Evolutionary conservation across 1,140 invertebrate genomes (phyloP).

Genomic region (Listronotus bonariensis): DNA sequence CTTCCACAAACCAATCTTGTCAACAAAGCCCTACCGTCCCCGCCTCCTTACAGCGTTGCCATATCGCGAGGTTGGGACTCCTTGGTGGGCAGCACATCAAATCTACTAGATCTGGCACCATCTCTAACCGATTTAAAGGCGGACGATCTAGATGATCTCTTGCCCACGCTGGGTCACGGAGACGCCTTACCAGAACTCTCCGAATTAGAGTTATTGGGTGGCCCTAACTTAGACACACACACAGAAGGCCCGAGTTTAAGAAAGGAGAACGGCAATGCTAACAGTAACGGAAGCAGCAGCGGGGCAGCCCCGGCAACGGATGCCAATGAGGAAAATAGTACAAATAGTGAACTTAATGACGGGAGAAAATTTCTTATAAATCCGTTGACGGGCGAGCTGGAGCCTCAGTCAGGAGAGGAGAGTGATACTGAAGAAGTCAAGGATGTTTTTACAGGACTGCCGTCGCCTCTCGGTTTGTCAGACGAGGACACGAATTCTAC

Average conservation of each 20-base stretch:
- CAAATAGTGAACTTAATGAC: slow-evolving; percentile 54
- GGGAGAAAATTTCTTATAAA: slow-evolving; percentile 81
- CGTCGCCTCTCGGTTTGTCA: slow-evolving; percentile 46
- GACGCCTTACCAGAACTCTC: slow-evolving; percentile 49
- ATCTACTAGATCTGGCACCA: slow-evolving; percentile 51
- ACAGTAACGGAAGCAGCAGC: too few species aligned
- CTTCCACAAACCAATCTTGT: slow-evolving; percentile 17
- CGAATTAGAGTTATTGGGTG: slow-evolving; percentile 42
- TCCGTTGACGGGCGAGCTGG: slow-evolving; percentile 83
- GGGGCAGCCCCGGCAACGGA: slow-evolving; percentile 3
- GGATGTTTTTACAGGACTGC: slow-evolving; percentile 52
- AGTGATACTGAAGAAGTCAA: slow-evolving; percentile 55
- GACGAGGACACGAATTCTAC: slow-evolving; percentile 54
- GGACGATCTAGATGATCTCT: slow-evolving; percentile 66
- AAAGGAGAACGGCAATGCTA: not conserved
- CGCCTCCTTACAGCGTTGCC: slow-evolving; percentile 42
- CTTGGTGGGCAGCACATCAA: slow-evolving; percentile 44
- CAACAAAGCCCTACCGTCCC: slow-evolving; percentile 37
- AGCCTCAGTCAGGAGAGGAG: slow-evolving; percentile 69
- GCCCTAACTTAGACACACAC: slow-evolving; percentile 9
- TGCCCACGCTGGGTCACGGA: slow-evolving; percentile 59
- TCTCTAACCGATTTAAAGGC: slow-evolving; percentile 59
- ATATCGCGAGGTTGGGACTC: slow-evolving; percentile 45
- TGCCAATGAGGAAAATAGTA: slow-evolving; percentile 44
- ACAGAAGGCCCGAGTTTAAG: not conserved